Conservation (phyloP, 2,797 vertebrate genomes). For the Rallus crepitans region DNA sequence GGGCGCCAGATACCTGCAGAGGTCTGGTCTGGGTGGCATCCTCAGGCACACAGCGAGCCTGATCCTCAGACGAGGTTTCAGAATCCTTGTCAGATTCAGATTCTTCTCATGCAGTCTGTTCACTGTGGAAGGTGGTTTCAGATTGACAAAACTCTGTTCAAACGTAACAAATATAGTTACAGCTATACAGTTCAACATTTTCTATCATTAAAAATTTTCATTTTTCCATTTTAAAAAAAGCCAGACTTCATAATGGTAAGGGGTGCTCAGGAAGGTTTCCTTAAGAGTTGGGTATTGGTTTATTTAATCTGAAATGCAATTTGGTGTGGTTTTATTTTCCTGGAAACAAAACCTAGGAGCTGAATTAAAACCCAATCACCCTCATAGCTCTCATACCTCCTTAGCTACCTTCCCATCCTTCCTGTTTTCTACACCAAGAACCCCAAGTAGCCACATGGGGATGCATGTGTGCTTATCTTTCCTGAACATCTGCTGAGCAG, state of each 20-base stretch:
- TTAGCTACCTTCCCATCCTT: not conserved
- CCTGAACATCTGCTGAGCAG: not conserved
- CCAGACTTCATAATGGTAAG: not conserved
- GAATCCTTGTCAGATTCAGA: not conserved
- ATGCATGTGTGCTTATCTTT: not conserved
- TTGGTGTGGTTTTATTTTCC: not conserved
- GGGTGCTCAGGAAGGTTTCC: not conserved
- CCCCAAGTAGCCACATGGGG: not conserved
- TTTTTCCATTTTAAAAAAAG: not conserved
- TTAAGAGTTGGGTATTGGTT: not conserved
- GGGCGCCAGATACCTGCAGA: not conserved
- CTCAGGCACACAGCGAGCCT: not conserved
- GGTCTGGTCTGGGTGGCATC: not conserved
- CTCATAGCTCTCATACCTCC: not conserved
- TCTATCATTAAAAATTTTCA: not conserved
- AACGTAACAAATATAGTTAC: not conserved
- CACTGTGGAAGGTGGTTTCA: not conserved
- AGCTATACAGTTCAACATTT: not conserved
- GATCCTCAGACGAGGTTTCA: not conserved
- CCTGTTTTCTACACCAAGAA: not conserved
- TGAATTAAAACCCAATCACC: not conserved
- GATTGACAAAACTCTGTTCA: not conserved
- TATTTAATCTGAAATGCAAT: not conserved
- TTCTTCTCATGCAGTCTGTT: not conserved
- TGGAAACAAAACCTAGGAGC: not conserved